Evolutionary conservation across 53 echinoderm and acorn worm species (phyloP), one percentile per base, ranked within the genome.

Genomic region (Arbacia lixula): DNA sequence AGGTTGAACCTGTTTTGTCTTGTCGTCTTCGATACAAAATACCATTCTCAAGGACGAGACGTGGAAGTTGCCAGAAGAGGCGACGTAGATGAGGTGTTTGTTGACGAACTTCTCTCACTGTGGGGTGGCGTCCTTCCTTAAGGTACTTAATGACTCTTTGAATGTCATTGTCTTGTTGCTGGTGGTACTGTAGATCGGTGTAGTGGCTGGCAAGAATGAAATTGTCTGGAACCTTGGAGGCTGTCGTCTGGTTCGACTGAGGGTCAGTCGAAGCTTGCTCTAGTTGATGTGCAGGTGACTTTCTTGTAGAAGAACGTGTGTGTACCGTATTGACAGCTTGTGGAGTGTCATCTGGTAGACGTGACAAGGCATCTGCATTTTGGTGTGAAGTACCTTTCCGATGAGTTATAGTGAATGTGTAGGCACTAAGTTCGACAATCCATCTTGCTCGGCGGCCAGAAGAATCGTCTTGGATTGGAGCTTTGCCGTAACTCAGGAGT

Each of bases 101-200:
- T 64, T 32, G 6, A 9, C 34, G 29, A 10, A 64, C 19, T 31
- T 64, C 64, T 64, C 64, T 28, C 34, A 31, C 64, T 4, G 64
- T 64, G 5, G 64, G 64, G 6, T 64, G 29, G 9, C 31, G 9
- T 31, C 64, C 64, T 31, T 64, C 34, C 6, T 27, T 32, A 8
- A 64, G 26, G 9, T 30, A 64, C 64, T 29, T 32, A 32, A 64
- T 31, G 29, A n/a, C n/a, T n/a, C n/a, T n/a, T n/a, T n/a, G n/a
- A 17, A 76, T 35, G 14, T 76, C 76, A 19, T 56, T 11, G 57
- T 56, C 76, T 35, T 55, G 57, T 35, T 76, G 49, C 40, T 76
- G 76, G 21, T 76, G 76, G n/a, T 35, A 4, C 2, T 21, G 0
- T 12, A 76, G 34, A 21, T 76, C 56, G 4, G 9, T 4, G 31